Evolutionary conservation across 1,140 invertebrate genomes (phyloP), one percentile per base, ranked within the genome.

Genomic region (Hydropsyche tenuis): DNA sequence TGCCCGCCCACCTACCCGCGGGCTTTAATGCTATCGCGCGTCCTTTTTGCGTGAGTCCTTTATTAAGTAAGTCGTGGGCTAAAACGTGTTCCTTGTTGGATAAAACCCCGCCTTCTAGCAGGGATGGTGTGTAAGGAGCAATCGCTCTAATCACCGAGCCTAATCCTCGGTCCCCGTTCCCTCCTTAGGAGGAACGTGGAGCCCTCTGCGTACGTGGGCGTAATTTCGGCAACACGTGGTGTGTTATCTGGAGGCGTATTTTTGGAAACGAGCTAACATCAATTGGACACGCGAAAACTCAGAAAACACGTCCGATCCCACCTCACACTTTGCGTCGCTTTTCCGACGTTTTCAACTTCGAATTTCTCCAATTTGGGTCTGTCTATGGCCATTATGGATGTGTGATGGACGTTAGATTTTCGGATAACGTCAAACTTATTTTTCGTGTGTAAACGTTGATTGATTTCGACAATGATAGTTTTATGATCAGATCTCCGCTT

Each of bases 1-100:
- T 66, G 60, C 64, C 60, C 45, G 65, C 16, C 53, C 30, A 37
- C 30, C 30, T 48, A 16, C 11, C 12, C 18, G 66, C 43, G 69
- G 25, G 65, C 56, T 60, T 72, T 76, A 76, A 76, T 76, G 60
- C 75, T 69, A 9, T 37, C 75, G 46, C 66, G 63, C 73, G 73
- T 76, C 71, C 74, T 64, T 73, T 37, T 66, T 76, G 74, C 74
- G 74, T 76, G 74, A 76, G 75, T 72, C 72, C 75, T 76, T 76
- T 76, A 76, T 76, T 76, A 76, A 76, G 75, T 73, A 63, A 73
- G 75, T 62, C 56, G 22, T 60, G 56, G 56, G 22, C 23, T 73
- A 72, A 73, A 73, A 76, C 72, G 75, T 76, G 75, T 76, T 76
- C 53, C 72, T 72, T 72, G 75, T 73, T 76, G 69, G 51, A 69